Percentiles rank a stretch among this genome's conserved stretches.
These are phyloP conservation scores for Baronia brevicornis DNA, from an alignment of 2,888 invertebrate genomes.

Conservation along the genomic window DNA sequence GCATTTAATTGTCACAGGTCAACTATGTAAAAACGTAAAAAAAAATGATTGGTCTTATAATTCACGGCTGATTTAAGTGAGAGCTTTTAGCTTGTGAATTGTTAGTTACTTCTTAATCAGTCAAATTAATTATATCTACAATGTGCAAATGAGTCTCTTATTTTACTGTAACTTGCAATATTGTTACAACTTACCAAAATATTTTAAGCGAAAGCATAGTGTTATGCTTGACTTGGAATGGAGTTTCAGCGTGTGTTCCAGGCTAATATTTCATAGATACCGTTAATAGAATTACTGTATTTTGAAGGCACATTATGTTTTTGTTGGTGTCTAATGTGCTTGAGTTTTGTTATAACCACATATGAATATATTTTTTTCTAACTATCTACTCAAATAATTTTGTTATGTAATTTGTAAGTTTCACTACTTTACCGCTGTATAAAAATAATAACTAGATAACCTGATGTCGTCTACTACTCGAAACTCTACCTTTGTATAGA, in stretches of 20 bases:
- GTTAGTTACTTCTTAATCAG: too few relatives aligned
- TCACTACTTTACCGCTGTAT: slow-evolving; percentile 57
- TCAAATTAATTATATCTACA: too few relatives aligned
- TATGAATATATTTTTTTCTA: slow-evolving; percentile 53
- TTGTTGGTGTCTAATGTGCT: slow-evolving; percentile 64
- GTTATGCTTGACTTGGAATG: neutral
- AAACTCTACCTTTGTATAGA: too few relatives aligned
- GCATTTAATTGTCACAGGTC: slow-evolving; percentile 47
- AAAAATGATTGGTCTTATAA: too few relatives aligned
- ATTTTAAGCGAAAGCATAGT: neutral
- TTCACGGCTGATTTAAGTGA: too few relatives aligned
- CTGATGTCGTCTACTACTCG: too few relatives aligned
- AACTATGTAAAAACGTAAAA: slow-evolving; percentile 29
- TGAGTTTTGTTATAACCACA: slow-evolving; percentile 66
- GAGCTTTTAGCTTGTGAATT: too few relatives aligned
- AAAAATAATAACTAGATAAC: too few relatives aligned
- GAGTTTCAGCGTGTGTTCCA: slow-evolving; percentile 6
- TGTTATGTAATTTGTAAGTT: slow-evolving; percentile 73
- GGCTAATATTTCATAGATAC: slow-evolving; percentile 17
- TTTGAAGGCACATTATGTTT: slow-evolving; percentile 50
- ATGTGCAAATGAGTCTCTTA: too few relatives aligned
- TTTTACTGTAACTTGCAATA: too few relatives aligned
- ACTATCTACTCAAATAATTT: slow-evolving; percentile 59
- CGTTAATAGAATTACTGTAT: slow-evolving; percentile 29
- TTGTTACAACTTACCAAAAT: too few relatives aligned